A percentile compares a stretch with the other conserved stretches of the same genome.
Evolutionary conservation across 2,797 vertebrate species (phyloP).

Genomic region (Eulemur coronatus): DNA sequence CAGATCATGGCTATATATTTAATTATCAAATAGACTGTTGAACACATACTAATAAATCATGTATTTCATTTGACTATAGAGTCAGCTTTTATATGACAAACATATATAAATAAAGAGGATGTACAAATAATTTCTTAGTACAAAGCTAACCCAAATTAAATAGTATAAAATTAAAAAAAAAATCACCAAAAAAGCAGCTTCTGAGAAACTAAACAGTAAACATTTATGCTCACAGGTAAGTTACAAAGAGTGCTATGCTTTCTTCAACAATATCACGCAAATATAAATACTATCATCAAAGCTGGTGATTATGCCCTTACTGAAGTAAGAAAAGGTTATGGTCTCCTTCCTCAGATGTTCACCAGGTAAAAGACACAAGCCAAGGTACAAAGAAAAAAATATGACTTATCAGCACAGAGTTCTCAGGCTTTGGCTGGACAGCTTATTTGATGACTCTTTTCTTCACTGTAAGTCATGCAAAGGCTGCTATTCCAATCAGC

Average conservation of each 20-base stretch:
- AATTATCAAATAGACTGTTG: not conserved
- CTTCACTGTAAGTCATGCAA: not conserved
- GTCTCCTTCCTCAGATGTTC: not conserved
- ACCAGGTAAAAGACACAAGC: not conserved
- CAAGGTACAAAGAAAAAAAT: not conserved
- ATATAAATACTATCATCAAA: not conserved
- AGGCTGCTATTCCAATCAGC: not conserved
- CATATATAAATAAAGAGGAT: not conserved
- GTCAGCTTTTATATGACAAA: not conserved
- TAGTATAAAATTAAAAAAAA: not conserved
- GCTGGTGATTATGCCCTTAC: not conserved
- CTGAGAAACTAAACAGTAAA: not conserved
- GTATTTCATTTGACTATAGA: not conserved
- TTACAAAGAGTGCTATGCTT: not conserved
- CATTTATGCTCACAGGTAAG: not conserved
- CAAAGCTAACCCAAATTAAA: constrained; percentile 14
- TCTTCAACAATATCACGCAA: not conserved
- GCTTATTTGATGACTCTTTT: not conserved
- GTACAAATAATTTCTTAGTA: not conserved
- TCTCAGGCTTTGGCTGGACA: not conserved
- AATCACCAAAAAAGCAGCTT: not conserved
- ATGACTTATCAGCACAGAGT: not conserved
- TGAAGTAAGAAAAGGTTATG: not conserved
- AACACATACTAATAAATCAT: not conserved
- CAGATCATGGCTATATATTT: not conserved